Conservation (phyloP, 2,797 vertebrate species). For the Phalanger gymnotis region DNA sequence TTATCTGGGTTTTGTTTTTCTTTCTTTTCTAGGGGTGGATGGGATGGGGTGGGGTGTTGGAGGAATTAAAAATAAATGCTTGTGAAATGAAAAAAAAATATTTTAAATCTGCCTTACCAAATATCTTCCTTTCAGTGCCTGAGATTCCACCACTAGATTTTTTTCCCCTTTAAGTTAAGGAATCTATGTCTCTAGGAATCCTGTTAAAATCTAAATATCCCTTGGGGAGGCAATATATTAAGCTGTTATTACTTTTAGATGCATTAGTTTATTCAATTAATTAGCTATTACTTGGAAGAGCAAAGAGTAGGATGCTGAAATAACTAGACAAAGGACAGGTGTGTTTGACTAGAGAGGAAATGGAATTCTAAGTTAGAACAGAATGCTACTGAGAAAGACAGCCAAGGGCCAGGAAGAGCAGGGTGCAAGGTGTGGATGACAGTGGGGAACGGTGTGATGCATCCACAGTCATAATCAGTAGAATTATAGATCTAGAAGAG, state of each 20-base stretch:
- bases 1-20: neutral
- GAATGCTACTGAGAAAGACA: neutral
- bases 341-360: neutral
- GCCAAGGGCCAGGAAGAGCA: neutral
- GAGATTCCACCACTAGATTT: slow-evolving; percentile 7
- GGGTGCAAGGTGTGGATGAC: neutral
- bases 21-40: neutral
- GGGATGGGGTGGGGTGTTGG: neutral
- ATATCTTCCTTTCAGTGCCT: neutral
- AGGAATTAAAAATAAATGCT: neutral
- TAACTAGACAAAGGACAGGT: neutral
- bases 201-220: slow-evolving; percentile 34
- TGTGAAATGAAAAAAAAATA: neutral
- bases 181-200: neutral
- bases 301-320: neutral
- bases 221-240: slow-evolving; percentile 23
- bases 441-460: neutral
- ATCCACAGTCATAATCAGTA: neutral
- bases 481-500: neutral
- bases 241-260: neutral
- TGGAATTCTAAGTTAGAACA: neutral
- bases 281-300: neutral
- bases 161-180: slow-evolving; percentile 29
- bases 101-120: neutral
- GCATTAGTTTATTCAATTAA: slow-evolving; percentile 25